Percentiles rank a stretch among this genome's conserved stretches.
phyloP scores from a whole-genome alignment of 2,888 invertebrate genomes.

The Mongoloraphidia duomilia region DNA sequence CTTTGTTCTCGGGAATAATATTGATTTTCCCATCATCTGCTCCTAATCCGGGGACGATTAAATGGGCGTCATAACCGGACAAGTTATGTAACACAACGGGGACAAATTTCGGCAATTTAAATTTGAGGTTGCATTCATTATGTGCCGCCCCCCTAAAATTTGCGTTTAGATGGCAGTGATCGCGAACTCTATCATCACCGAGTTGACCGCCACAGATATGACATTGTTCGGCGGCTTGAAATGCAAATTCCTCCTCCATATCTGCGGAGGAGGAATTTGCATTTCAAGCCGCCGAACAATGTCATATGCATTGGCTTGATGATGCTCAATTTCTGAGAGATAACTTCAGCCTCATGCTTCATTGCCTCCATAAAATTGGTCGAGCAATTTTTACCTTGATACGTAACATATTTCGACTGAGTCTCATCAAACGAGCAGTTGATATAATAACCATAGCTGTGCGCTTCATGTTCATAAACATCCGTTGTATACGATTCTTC shows the following conservation, averaged over 20 bases:
- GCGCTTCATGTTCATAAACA: no score
- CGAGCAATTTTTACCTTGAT: slow-evolving; percentile 14
- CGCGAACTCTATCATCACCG: slow-evolving; percentile 13
- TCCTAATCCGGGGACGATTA: slow-evolving; percentile 18
- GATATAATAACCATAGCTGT: slow-evolving; percentile 17
- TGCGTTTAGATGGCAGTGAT: slow-evolving; percentile 21
- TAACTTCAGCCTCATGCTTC: slow-evolving; percentile 9
- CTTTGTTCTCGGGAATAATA: no score
- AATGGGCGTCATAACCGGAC: slow-evolving; percentile 19
- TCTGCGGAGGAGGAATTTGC: no score
- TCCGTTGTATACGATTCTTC: no score
- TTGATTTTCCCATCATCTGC: slow-evolving; percentile 8
- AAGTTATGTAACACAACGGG: slow-evolving; percentile 23
- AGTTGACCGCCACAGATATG: no score
- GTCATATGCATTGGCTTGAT: slow-evolving; percentile 13
- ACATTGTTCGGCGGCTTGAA: no score
- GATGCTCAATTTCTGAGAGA: slow-evolving; percentile 9
- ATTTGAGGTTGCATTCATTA: slow-evolving; percentile 22
- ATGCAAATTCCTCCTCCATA: no score
- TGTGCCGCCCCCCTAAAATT: slow-evolving; percentile 18
- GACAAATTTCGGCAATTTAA: slow-evolving; percentile 16
- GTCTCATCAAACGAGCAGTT: slow-evolving; percentile 16
- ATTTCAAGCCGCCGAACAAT: slow-evolving; percentile 14
- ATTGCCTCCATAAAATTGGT: slow-evolving; percentile 15
- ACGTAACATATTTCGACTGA: slow-evolving; percentile 12